Base-by-base conservation (phyloP, 2,888 invertebrate genomes). In the Dicyrtoma fusca region DNA sequence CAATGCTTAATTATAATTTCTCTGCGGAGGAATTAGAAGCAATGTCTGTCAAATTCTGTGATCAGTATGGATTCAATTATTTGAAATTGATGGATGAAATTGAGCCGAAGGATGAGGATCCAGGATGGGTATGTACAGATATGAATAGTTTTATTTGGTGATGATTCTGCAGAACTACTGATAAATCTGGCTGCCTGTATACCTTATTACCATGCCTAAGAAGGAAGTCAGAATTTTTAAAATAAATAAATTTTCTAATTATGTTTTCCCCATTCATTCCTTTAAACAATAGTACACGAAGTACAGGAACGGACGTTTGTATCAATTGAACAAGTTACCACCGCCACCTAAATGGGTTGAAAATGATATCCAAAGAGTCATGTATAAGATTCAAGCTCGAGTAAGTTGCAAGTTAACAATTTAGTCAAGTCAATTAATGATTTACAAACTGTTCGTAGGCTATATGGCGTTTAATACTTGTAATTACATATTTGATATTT, bases 11-110 rank as follows among this genome's bases (percentile, higher is more conserved):
- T 71, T 88, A 91, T 82, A 84, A 91, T 74, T 85, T 90, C 8
- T 86, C 90, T 0, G 86, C 87, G 61, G 87, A 87, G 80, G 91
- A 91, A 82, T 83, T 90, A 69, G 88, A 88, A 71, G 88, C 91
- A 21, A 85, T 92, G 59, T 89, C 91, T 82, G 86, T 86, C 80
- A 86, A 90, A 76, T 92, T 90, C 84, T 88, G 88, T 75, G 89
- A 92, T 82, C 89, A 91, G 82, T 83, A 89, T 81, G 92, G 92
- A 23, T 92, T 92, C 83, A 89, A 89, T 85, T 92, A 92, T 82
- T 86, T 86, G 75, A 86, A 86, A 79, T 89, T 92, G 79, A 84
- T 92, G 68, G 87, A 87, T 71, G 91, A 91, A 84, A 88, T 89
- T 77, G 86, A 87, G 77, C 83, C 86, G 0, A 82, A 82, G 66